A percentile compares a stretch with the other conserved stretches of the same genome.
Conservation (phyloP, 1,140 invertebrate species). For the Cheumatopsyche charites region DNA sequence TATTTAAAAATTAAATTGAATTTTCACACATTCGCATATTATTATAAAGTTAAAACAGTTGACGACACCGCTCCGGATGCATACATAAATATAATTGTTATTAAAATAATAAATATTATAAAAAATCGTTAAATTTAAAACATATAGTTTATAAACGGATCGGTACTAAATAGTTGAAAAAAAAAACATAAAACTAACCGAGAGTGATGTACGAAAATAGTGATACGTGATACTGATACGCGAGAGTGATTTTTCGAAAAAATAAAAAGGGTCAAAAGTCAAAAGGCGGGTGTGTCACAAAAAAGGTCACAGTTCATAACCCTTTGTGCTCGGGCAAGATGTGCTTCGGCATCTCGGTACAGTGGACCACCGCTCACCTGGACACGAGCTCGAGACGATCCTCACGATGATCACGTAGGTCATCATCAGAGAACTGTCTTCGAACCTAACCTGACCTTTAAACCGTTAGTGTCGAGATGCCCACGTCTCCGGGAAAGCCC, state of each 20-base stretch:
- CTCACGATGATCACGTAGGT: constrained; percentile 17
- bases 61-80: too few species aligned
- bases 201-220: too few species aligned
- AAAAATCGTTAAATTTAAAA: too few species aligned
- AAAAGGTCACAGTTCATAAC: constrained; percentile 26
- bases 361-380: constrained; percentile 9
- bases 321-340: constrained; percentile 6
- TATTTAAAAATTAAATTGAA: too few species aligned
- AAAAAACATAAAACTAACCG: too few species aligned
- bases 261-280: not conserved
- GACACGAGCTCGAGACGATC: constrained; percentile 22
- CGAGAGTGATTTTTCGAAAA: not conserved
- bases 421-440: not conserved
- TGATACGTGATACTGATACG: too few species aligned
- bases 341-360: not conserved
- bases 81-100: too few species aligned
- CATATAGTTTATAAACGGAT: too few species aligned
- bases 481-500: constrained; percentile 37
- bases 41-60: too few species aligned
- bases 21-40: too few species aligned
- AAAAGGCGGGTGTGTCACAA: not conserved
- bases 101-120: too few species aligned
- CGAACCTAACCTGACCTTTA: not conserved
- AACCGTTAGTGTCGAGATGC: constrained; percentile 32
- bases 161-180: too few species aligned